Evolutionary conservation across 2,113 vertebrate species (phyloP).

Genomic region (Dissostichus mawsoni): DNA sequence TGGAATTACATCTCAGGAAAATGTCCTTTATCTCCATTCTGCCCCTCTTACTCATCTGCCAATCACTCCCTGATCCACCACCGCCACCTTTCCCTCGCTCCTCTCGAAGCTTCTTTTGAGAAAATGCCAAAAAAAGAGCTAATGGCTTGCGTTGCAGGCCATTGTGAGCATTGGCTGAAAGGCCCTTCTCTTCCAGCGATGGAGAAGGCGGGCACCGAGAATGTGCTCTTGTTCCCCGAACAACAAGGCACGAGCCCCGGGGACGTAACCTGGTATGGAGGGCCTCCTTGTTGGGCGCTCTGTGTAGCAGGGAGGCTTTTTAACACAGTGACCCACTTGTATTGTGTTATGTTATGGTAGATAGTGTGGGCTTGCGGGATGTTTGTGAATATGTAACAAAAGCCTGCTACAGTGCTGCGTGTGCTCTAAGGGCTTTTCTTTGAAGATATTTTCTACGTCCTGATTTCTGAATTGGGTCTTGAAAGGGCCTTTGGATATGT

Average conservation of each 20-base stretch:
- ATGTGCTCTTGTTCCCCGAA: slow-evolving; percentile 14
- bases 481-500: slow-evolving; percentile 38
- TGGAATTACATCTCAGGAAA: slow-evolving; percentile 78
- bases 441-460: slow-evolving; percentile 59
- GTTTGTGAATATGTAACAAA: slow-evolving; percentile 69
- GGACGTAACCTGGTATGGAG: slow-evolving; percentile 48
- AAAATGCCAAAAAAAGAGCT: slow-evolving; percentile 75
- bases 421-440: slow-evolving; percentile 63
- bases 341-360: slow-evolving; percentile 55
- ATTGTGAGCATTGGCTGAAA: slow-evolving; percentile 61
- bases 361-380: slow-evolving; percentile 36
- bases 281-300: slow-evolving; percentile 31
- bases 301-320: slow-evolving; percentile 41
- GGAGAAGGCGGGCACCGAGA: not conserved
- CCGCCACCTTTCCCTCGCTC: not conserved
- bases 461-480: slow-evolving; percentile 53
- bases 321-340: slow-evolving; percentile 69
- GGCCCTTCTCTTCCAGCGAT: slow-evolving; percentile 75
- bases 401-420: slow-evolving; percentile 36
- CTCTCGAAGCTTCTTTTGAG: slow-evolving; percentile 77
- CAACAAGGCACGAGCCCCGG: slow-evolving; percentile 34
- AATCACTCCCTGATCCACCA: slow-evolving; percentile 39
- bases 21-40: slow-evolving; percentile 25
- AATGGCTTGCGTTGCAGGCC: slow-evolving; percentile 66
- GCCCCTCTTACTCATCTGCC: slow-evolving; percentile 37